Base-by-base conservation (phyloP, 30 jellyfish, hydroid and myxozoan species). In the Chironex yamaguchii region DNA sequence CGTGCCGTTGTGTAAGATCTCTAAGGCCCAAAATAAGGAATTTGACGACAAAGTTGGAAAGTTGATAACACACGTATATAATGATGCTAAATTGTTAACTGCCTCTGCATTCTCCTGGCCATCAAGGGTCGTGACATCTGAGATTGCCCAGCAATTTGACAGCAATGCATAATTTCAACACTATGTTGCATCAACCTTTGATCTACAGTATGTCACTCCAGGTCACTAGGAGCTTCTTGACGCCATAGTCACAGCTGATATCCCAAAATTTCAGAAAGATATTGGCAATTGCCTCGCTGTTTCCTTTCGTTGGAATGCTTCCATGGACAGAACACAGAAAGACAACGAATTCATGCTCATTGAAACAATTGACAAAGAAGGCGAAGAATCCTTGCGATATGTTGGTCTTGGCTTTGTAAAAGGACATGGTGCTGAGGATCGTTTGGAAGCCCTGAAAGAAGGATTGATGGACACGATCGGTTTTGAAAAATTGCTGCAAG, bases 271-370 rank as follows among this genome's bases (percentile, higher is more conserved):
- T 2, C 77, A 63, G 77, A 63, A 63, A 63, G 62, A 2, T 3
- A 21, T 63, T 2, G 77, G 72, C 24, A 29, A 27, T 4, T 33
- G 67, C 24, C 67, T 33, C 72, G 24, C 82, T 3, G 82, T 29
- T 68, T 68, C 4, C 72, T 68, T 68, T 29, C 67, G 82, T 29
- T 29, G 2, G 65, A 20, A 68, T 68, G 72, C 72, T 4, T 48
- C 87, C 17, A 42, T 75, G 87, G 87, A 49, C 36, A 48, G 78
- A 49, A 42, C 87, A 25, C 87, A 75, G 78, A 75, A 75, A 75
- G 77, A 75, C 58, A 49, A 75, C 27, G 78, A 75, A 49, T 75
- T 42, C 52, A 75, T 75, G 78, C 87, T 75, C 28, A 3, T 75
- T 27, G 53, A 52, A 21, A 24, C 36, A 2, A 50, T 49, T 34